Conservation (phyloP, 2,113 vertebrate genomes). For the Todiramphus saurophagus region DNA sequence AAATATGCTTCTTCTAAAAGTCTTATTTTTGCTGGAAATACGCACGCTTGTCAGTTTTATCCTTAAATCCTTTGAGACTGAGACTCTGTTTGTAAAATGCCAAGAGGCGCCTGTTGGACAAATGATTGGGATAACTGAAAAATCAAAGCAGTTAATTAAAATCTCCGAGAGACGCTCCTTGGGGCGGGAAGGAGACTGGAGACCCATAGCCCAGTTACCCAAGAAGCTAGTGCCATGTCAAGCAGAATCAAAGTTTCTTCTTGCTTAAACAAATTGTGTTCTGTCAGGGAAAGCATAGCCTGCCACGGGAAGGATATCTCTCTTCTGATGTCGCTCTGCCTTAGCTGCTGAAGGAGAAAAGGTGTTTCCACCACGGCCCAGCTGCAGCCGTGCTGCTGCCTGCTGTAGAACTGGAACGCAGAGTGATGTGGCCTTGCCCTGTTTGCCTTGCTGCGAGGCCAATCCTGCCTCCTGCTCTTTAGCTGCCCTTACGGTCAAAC, state of each 20-base stretch:
- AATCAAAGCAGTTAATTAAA: conserved; percentile 55
- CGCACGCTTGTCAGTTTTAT: not conserved
- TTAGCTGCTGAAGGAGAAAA: not conserved
- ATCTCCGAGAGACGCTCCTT: conserved; percentile 20
- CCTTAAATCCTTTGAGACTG: not conserved
- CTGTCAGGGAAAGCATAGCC: not conserved
- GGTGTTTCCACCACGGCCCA: not conserved
- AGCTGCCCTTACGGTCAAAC: not conserved
- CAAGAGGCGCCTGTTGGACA: not conserved
- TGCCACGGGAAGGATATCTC: not conserved
- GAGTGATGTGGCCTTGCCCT: not conserved
- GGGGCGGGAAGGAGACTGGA: conserved; percentile 8
- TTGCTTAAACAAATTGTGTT: not conserved
- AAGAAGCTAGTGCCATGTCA: not conserved
- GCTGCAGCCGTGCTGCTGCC: not conserved
- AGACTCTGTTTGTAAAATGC: not conserved
- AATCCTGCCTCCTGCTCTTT: not conserved
- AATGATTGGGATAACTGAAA: conserved; percentile 24
- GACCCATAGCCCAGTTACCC: not conserved
- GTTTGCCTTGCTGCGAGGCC: not conserved
- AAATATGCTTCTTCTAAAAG: not conserved
- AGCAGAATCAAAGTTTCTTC: not conserved
- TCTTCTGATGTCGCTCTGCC: not conserved
- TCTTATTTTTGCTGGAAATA: not conserved
- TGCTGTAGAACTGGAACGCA: not conserved